phyloP scores from a whole-genome alignment of 2,113 vertebrate species.

The Mustelus asterias region DNA sequence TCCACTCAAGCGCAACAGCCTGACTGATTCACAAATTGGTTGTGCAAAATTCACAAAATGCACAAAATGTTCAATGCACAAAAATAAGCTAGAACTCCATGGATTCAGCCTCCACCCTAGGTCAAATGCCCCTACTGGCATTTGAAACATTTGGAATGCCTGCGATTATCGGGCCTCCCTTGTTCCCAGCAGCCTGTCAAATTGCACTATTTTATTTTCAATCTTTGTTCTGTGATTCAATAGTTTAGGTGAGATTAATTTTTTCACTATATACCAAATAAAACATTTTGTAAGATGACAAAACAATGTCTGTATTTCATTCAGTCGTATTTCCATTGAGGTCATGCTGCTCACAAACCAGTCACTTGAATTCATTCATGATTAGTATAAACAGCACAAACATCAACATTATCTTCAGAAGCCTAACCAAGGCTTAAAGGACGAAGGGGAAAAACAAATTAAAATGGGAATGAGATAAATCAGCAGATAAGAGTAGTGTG shows the following conservation, averaged over 20 bases:
- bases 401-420: neutral
- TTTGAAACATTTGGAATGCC: neutral
- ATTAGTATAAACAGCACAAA: neutral
- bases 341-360: neutral
- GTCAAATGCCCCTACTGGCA: neutral
- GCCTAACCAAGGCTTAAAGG: neutral
- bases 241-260: neutral
- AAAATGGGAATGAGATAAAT: neutral
- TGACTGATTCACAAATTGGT: neutral
- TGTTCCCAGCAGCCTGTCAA: neutral
- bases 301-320: neutral
- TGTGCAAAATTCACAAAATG: neutral
- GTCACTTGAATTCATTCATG: neutral
- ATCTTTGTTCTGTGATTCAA: neutral
- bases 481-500: neutral
- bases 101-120: neutral
- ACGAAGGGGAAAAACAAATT: neutral
- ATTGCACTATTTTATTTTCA: neutral
- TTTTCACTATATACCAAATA: neutral
- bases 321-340: neutral
- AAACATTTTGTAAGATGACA: neutral
- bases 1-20: neutral
- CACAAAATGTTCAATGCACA: no score
- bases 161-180: neutral
- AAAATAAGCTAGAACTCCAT: neutral